These are phyloP conservation scores for Picus viridis DNA, from an alignment of 2,797 vertebrate species.

Conservation along the genomic window DNA sequence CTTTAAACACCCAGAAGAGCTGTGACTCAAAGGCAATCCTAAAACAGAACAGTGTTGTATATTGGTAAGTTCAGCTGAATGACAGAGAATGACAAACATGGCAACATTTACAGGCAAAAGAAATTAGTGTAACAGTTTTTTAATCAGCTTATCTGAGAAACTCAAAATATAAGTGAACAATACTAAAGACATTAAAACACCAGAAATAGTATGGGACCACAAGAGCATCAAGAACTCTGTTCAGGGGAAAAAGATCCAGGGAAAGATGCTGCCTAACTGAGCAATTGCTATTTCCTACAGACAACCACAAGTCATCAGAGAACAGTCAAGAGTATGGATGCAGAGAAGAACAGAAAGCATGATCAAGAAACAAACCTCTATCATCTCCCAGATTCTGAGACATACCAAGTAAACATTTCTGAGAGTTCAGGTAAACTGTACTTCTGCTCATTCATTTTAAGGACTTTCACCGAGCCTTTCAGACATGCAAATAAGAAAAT, in stretches of 20 bases:
- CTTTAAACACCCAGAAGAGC: neutral
- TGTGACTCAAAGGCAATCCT: neutral
- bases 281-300: neutral
- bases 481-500: neutral
- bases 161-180: neutral
- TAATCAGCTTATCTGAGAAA: neutral
- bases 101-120: neutral
- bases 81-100: neutral
- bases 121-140: neutral
- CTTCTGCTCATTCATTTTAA: neutral
- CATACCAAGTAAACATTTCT: no score
- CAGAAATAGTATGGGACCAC: neutral
- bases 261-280: neutral
- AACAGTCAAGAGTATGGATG: neutral
- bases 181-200: neutral
- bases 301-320: neutral
- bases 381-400: neutral
- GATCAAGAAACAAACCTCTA: neutral
- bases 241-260: neutral
- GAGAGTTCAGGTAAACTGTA: neutral
- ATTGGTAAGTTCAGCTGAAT: accelerated
- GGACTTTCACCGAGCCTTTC: neutral
- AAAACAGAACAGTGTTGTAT: neutral
- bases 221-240: neutral
- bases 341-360: neutral